Percentiles rank a stretch among this genome's conserved stretches.
These are phyloP conservation scores for Trogon melanurus DNA, from an alignment of 2,113 vertebrate species.

Conservation along the genomic window DNA sequence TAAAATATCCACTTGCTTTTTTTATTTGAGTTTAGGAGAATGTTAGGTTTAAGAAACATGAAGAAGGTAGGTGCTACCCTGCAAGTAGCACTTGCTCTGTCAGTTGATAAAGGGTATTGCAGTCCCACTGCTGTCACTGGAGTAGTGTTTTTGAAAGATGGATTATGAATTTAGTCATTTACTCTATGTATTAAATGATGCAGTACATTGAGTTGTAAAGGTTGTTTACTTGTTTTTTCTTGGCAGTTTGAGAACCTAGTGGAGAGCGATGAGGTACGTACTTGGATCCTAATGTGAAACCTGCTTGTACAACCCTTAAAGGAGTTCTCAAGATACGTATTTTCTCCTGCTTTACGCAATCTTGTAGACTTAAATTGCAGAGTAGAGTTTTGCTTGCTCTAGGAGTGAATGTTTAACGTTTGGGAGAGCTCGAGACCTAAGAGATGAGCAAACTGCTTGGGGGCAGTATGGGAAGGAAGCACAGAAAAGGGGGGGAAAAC, in stretches of 20 bases:
- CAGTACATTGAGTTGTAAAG: not conserved
- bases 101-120: not conserved
- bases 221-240: not conserved
- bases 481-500: not conserved
- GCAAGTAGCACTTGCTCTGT: not conserved
- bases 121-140: not conserved
- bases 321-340: not conserved
- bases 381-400: not conserved
- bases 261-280: slow-evolving; percentile 85
- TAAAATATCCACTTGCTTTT: not conserved
- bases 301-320: not conserved
- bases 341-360: not conserved
- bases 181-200: not conserved
- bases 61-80: not conserved
- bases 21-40: not conserved
- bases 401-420: not conserved
- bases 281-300: not conserved
- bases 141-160: not conserved
- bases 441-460: not conserved
- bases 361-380: not conserved
- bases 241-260: slow-evolving; percentile 86
- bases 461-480: not conserved
- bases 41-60: not conserved
- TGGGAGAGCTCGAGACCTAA: not conserved
- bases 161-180: not conserved